Base-by-base conservation (phyloP, 2,797 vertebrate species). In the Sparidentex hasta region DNA sequence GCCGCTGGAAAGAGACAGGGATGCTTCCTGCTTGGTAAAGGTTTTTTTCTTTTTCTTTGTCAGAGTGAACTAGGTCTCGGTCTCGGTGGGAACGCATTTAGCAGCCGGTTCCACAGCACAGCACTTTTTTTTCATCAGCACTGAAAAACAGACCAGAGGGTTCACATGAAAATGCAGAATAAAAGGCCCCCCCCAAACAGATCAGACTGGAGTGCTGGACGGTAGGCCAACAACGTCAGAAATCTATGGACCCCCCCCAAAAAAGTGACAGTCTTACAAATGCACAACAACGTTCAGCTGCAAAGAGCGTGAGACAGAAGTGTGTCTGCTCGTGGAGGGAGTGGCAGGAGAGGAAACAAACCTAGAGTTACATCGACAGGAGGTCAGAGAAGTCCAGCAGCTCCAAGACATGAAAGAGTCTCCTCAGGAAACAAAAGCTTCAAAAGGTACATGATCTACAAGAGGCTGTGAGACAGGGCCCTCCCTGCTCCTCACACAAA, bases 391-490 rank as follows among this genome's bases (percentile, higher is more conserved):
- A 33, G 65, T 69, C 83, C 69, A 33, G 66, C 5, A 13, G 77
- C 70, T 62, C n/a, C 20, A 44, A 81, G 68, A 69, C 56, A 74
- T 74, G 62, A 70, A 83, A 74, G 63, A 62, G 65, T 78, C 41
- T 47, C 78, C 64, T 68, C 63, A 47, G 68, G 51, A 76, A 81
- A 91, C 80, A 83, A 88, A 78, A 82, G 63, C 74, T 85, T 92
- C 86, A 88, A 90, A 38, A 90, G 88, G 78, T 82, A 51, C 87
- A 68, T 71, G 50, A 78, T 79, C 48, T 69, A n/a, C 48, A 52
- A 56, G 82, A 54, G 54, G 57, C 75, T 41, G 51, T 79, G 50
- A 69, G 62, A 58, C 65, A 71, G 58, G 59, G 76, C 5, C 68
- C 76, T 69, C 80, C 66, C 63, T 55, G 72, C 43, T 74, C 70